phyloP scores from a whole-genome alignment of 1,140 invertebrate species.

The Camponotus floridanus region DNA sequence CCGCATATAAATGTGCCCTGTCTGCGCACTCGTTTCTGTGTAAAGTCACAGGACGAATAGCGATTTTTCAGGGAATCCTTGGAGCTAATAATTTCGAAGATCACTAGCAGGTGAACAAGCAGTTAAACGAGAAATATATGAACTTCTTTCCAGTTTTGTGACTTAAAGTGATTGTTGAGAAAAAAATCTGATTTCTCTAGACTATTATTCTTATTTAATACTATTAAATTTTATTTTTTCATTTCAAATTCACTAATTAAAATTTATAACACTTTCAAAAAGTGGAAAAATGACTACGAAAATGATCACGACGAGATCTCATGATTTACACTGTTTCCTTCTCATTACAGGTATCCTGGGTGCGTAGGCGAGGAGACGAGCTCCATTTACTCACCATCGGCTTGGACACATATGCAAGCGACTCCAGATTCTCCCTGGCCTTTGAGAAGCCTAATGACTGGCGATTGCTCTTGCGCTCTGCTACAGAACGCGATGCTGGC shows the following conservation, averaged over 20 bases:
- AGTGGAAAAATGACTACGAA: too few species aligned
- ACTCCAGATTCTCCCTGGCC: conserved; percentile 91
- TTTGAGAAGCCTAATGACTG: conserved; percentile 93
- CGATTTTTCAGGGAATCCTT: conserved; percentile 4
- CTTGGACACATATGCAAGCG: conserved; percentile 92
- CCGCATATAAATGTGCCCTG: conserved; percentile 48
- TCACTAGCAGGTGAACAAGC: neutral
- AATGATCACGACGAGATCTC: neutral
- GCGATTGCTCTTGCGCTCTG: conserved; percentile 91
- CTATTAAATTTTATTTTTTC: too few species aligned
- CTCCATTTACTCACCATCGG: conserved; percentile 92
- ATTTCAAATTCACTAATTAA: neutral
- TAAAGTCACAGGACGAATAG: conserved; percentile 20
- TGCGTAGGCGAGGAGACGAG: conserved; percentile 90
- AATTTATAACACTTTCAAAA: neutral
- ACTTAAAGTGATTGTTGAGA: neutral
- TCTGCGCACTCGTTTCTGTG: conserved; percentile 28
- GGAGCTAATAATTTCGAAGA: conserved; percentile 31
- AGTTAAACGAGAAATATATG: conserved; percentile 1
- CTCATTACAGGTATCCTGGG: conserved; percentile 91
- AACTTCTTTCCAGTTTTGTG: neutral
- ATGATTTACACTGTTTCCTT: neutral
- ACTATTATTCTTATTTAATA: neutral
- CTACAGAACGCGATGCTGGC: conserved; percentile 91
- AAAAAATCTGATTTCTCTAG: neutral